These are phyloP conservation scores for Lateolabrax maculatus DNA, from an alignment of 2,797 vertebrate species.

Conservation along the genomic window DNA sequence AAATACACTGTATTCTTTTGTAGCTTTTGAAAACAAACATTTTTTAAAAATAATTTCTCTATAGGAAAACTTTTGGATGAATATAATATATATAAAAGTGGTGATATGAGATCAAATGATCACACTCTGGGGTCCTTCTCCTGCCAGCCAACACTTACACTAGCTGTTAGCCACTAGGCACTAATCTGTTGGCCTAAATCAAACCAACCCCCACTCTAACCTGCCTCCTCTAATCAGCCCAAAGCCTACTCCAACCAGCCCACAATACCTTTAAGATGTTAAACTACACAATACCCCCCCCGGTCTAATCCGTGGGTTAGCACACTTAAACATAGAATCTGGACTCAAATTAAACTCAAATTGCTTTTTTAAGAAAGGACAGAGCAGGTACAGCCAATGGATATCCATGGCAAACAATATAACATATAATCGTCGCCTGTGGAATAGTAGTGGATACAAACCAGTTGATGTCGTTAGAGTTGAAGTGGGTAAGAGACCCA, in stretches of 20 bases:
- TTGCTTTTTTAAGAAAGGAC: conserved; percentile 22
- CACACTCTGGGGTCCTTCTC: conserved; percentile 35
- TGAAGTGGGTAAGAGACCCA: not conserved
- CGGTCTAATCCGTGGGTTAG: conserved; percentile 53
- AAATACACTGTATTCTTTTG: not conserved
- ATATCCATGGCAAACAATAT: not conserved
- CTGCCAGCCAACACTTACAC: conserved; percentile 46
- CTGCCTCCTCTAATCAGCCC: conserved; percentile 78
- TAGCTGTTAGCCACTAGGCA: conserved; percentile 52
- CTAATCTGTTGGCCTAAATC: conserved; percentile 76
- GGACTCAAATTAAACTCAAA: conserved; percentile 25
- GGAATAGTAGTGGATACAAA: not conserved
- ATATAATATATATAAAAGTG: conserved; percentile 25
- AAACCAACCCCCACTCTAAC: conserved; percentile 75
- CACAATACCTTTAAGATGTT: conserved; percentile 66
- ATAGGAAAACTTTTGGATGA: not conserved
- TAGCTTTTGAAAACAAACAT: not conserved
- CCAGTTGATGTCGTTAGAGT: not conserved
- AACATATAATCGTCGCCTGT: not conserved
- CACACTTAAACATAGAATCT: conserved; percentile 56
- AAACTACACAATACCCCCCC: conserved; percentile 48
- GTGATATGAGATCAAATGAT: conserved; percentile 27
- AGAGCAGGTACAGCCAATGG: conserved; percentile 10
- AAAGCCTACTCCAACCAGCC: conserved; percentile 66
- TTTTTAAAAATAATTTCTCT: not conserved